Conservation (phyloP, 2,113 vertebrate genomes). For the Hemichromis elongatus region DNA sequence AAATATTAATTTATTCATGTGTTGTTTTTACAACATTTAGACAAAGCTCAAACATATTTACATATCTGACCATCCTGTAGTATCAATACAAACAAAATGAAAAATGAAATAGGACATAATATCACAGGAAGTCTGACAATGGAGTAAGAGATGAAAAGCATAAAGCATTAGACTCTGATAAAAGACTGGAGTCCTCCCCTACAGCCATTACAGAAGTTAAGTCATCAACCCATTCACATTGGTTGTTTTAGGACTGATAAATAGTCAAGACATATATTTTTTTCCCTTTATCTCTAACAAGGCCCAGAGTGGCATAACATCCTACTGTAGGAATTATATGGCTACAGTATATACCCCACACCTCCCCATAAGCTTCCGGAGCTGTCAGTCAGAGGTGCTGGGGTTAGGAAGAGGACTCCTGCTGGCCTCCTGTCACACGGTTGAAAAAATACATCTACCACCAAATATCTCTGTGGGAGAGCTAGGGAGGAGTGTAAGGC, state of each 20-base stretch:
- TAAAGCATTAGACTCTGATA: background rate
- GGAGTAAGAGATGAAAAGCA: background rate
- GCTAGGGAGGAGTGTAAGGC: background rate
- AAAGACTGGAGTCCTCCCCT: background rate
- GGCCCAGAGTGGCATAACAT: background rate
- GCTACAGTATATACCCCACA: background rate
- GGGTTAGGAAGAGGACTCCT: background rate
- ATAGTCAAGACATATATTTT: background rate
- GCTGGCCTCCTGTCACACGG: constrained; percentile 14
- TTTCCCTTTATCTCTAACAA: background rate
- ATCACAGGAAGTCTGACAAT: background rate
- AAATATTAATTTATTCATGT: background rate
- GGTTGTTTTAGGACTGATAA: background rate
- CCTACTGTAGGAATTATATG: background rate
- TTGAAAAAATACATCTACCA: background rate
- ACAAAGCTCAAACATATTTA: background rate
- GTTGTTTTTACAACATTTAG: background rate
- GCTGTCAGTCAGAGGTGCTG: constrained; percentile 5
- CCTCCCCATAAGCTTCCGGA: background rate
- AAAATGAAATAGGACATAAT: background rate
- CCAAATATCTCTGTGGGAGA: background rate
- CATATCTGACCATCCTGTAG: background rate
- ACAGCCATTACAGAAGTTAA: background rate
- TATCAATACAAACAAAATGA: background rate
- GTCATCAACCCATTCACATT: background rate